These are phyloP conservation scores for Meleagris gallopavo DNA, from an alignment of 2,113 vertebrate species.

Conservation along the genomic window DNA sequence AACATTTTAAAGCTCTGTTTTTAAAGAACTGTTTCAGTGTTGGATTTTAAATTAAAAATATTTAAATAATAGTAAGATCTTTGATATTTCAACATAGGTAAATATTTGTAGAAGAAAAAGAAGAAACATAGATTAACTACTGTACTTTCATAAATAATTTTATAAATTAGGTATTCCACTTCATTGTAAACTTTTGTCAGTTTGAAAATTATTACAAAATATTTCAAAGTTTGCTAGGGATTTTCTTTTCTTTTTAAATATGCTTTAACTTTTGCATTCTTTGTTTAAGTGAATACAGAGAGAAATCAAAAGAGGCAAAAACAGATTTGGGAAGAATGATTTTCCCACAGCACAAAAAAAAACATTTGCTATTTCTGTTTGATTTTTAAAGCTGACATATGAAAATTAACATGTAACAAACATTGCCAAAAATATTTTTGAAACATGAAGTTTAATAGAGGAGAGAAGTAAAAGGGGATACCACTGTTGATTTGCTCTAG, in stretches of 20 bases:
- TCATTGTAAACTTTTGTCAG: not conserved
- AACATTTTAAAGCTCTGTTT: not conserved
- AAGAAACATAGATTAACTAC: not conserved
- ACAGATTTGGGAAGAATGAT: not conserved
- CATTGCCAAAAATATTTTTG: not conserved
- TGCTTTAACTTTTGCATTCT: not conserved
- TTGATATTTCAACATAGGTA: not conserved
- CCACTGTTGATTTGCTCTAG: not conserved
- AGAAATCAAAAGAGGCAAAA: not conserved
- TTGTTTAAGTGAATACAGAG: not conserved
- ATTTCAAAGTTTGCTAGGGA: not conserved
- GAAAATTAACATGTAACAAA: not conserved
- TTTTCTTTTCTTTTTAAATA: too few relatives aligned
- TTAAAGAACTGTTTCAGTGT: not conserved
- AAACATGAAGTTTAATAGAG: not conserved
- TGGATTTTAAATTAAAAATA: not conserved
- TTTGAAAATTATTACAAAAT: not conserved
- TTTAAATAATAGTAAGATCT: not conserved
- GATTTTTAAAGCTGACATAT: not conserved
- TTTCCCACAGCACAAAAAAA: not conserved
- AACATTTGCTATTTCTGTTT: not conserved
- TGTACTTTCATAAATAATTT: not conserved
- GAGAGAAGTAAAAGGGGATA: not conserved
- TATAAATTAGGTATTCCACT: not conserved
- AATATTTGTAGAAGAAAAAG: not conserved